Conservation (phyloP, 2,113 vertebrate genomes). For the Pao palembangensis region DNA sequence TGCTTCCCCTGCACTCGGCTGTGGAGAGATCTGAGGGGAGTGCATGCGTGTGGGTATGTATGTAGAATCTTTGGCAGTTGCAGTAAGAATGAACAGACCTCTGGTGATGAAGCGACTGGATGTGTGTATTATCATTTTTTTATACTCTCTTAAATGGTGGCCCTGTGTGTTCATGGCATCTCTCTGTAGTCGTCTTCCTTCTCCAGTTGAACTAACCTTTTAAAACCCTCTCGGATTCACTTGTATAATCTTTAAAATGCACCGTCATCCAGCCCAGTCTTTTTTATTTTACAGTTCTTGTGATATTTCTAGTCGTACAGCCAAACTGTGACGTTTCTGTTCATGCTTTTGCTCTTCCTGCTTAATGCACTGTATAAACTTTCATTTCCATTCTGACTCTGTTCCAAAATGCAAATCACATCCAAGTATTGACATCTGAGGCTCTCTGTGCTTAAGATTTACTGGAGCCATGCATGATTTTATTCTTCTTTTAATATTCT, state of each 20-base stretch:
- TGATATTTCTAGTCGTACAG: slow-evolving; percentile 20
- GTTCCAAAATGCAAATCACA: slow-evolving; percentile 45
- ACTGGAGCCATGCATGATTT: slow-evolving; percentile 17
- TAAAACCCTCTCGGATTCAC: slow-evolving; percentile 10
- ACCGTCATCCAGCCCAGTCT: slow-evolving; percentile 11
- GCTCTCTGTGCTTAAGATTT: slow-evolving; percentile 30
- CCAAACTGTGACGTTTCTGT: slow-evolving; percentile 1
- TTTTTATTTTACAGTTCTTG: slow-evolving; percentile 13
- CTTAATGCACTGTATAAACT: slow-evolving; percentile 26
- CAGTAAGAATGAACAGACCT: slow-evolving; percentile 41
- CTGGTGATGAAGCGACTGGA: slow-evolving; percentile 43
- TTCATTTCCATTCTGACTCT: slow-evolving; percentile 32
- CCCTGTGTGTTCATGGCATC: neutral
- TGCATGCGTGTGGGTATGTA: slow-evolving; percentile 7
- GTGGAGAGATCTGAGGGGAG: slow-evolving; percentile 47
- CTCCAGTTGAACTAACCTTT: neutral
- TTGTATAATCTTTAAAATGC: slow-evolving; percentile 20
- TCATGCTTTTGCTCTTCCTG: slow-evolving; percentile 12
- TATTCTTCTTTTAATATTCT: slow-evolving; percentile 34
- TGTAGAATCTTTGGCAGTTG: slow-evolving; percentile 22
- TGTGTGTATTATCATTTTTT: slow-evolving; percentile 5
- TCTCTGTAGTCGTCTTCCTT: neutral
- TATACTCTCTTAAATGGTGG: neutral
- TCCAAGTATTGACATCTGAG: slow-evolving; percentile 37
- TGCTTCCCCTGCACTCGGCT: slow-evolving; percentile 48